A percentile compares a stretch with the other conserved stretches of the same genome.
Evolutionary conservation across 2,888 invertebrate species (phyloP).

Genomic region (Plebejus melissa): DNA sequence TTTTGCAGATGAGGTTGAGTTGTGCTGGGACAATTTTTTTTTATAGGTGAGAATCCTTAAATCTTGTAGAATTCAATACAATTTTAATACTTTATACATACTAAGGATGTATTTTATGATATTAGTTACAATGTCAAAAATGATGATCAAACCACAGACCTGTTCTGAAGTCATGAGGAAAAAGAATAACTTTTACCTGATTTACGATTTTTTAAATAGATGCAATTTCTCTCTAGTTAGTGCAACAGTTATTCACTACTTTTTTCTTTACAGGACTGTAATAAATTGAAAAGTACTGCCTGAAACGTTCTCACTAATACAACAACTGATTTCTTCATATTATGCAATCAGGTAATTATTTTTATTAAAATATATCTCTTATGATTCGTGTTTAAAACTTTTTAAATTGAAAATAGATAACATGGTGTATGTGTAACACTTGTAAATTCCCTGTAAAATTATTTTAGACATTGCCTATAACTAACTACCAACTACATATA

Average conservation of each 20-base stretch:
- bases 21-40: background rate
- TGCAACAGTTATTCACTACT: background rate
- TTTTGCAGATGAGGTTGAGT: constrained; percentile 8
- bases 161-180: constrained; percentile 32
- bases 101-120: too few species aligned
- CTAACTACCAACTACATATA: too few species aligned
- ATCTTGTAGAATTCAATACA: background rate
- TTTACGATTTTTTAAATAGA: background rate
- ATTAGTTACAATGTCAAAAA: background rate
- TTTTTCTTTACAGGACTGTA: background rate
- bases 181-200: constrained; percentile 36
- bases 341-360: background rate
- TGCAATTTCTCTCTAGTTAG: too few species aligned
- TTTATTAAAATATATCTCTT: background rate
- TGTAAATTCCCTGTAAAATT: background rate
- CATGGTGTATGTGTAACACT: background rate
- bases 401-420: too few species aligned
- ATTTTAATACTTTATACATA: background rate
- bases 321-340: background rate
- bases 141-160: constrained; percentile 32
- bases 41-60: background rate
- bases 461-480: too few species aligned
- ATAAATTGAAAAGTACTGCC: background rate
- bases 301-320: background rate
- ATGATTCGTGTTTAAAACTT: too few species aligned